These are phyloP conservation scores for Dolomedes plantarius DNA, from an alignment of 2,888 invertebrate species.

Conservation along the genomic window DNA sequence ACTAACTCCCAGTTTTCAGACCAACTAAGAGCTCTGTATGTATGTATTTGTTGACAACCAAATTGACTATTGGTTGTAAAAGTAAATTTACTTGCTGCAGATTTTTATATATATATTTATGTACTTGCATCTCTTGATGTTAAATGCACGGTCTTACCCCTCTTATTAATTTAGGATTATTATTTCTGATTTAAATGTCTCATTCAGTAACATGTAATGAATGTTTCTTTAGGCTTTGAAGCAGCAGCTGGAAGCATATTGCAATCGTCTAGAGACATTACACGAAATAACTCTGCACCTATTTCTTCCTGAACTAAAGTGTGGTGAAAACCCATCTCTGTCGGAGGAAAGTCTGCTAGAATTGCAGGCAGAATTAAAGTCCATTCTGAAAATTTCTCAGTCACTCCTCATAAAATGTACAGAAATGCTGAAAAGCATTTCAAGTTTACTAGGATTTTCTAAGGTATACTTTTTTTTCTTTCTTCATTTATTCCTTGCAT, in stretches of 20 bases:
- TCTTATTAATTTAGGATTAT: no score
- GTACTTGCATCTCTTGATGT: no score
- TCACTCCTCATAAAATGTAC: conserved; percentile 29
- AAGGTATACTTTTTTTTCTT: conserved; percentile 3
- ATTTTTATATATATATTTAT: no score
- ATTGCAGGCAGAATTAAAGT: conserved; percentile 27
- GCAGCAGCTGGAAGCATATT: conserved; percentile 59
- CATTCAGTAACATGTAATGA: no score
- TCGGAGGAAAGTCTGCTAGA: conserved; percentile 9
- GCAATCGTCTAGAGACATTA: conserved; percentile 34
- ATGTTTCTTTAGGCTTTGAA: conserved; percentile 47
- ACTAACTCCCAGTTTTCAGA: no score
- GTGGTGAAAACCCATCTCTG: neutral
- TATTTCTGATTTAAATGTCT: no score
- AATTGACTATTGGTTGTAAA: no score
- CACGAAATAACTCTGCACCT: conserved; percentile 30
- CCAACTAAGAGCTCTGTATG: no score
- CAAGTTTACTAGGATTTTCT: conserved; percentile 12
- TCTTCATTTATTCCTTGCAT: no score
- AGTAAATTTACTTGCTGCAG: no score
- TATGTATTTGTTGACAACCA: no score
- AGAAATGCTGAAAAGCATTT: conserved; percentile 25
- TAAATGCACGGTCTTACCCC: no score
- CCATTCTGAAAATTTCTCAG: conserved; percentile 17
- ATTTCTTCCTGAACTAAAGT: conserved; percentile 6